These are phyloP conservation scores for Notoglanidium macrostoma DNA, from an alignment of 2,797 vertebrate genomes.

Conservation along the genomic window DNA sequence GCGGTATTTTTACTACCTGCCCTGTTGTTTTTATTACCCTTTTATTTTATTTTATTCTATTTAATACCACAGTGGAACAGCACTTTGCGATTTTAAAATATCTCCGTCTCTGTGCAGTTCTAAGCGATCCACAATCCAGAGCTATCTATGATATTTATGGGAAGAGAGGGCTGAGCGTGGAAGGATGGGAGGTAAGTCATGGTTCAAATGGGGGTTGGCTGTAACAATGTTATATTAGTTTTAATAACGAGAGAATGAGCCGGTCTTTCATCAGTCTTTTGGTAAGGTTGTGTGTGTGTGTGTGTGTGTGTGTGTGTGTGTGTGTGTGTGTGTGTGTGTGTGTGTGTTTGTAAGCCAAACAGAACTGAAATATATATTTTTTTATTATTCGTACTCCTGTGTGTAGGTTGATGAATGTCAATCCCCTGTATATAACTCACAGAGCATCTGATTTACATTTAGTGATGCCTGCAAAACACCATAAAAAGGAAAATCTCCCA, in stretches of 20 bases:
- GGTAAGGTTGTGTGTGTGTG: neutral
- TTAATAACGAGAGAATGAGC: neutral
- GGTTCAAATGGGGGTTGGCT: neutral
- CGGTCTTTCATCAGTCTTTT: neutral
- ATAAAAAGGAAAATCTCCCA: neutral
- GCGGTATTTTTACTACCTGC: neutral
- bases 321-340: neutral
- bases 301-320: neutral
- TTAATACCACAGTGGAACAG: neutral
- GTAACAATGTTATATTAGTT: neutral
- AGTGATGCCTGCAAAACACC: neutral
- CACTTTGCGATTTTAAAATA: neutral
- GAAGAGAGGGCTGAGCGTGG: constrained; percentile 95
- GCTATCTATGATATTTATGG: constrained; percentile 99
- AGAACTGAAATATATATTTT: neutral
- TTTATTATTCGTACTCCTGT: neutral
- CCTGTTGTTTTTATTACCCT: neutral
- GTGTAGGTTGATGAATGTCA: neutral
- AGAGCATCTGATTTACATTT: neutral
- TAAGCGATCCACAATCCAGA: constrained; percentile 93
- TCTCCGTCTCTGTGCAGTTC: constrained; percentile 76
- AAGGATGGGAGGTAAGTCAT: constrained; percentile 95
- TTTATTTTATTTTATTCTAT: constrained; percentile 1
- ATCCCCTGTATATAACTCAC: neutral
- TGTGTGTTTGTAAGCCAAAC: neutral